These are phyloP conservation scores for Thalassoma bifasciatum DNA, from an alignment of 2,113 vertebrate genomes.

Conservation along the genomic window DNA sequence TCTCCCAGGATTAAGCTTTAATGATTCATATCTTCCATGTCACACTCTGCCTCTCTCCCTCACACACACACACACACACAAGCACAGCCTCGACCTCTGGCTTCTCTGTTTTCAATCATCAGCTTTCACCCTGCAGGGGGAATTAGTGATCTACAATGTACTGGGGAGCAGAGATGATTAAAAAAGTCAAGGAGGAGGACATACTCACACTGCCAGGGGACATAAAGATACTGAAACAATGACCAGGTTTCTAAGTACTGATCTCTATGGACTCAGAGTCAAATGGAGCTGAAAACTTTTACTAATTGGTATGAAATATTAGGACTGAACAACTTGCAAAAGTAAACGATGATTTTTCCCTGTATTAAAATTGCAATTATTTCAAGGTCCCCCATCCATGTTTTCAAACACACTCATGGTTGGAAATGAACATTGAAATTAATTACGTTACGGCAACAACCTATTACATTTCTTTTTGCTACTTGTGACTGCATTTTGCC, in stretches of 20 bases:
- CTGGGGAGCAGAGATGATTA: neutral
- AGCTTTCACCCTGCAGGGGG: constrained; percentile 35
- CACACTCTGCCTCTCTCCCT: neutral
- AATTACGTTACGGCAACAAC: too few relatives aligned
- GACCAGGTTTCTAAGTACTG: neutral
- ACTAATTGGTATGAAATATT: too few relatives aligned
- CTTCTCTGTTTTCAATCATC: constrained; percentile 30
- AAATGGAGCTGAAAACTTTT: neutral
- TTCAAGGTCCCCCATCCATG: too few relatives aligned
- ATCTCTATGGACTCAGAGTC: neutral
- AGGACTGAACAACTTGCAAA: too few relatives aligned
- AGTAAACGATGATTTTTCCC: too few relatives aligned
- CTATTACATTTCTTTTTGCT: too few relatives aligned
- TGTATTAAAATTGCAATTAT: too few relatives aligned
- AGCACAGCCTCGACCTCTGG: neutral
- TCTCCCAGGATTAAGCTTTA: constrained; percentile 52
- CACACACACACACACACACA: neutral
- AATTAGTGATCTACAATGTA: constrained; percentile 26
- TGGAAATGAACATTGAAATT: too few relatives aligned
- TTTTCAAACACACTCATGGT: too few relatives aligned
- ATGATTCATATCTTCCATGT: constrained; percentile 29
- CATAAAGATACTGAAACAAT: constrained; percentile 21
- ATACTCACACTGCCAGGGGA: neutral
- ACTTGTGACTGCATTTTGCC: too few relatives aligned
- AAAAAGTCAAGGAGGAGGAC: constrained; percentile 20